phyloP scores from a whole-genome alignment of 2,888 invertebrate species.

The Podotricha telesiphe region DNA sequence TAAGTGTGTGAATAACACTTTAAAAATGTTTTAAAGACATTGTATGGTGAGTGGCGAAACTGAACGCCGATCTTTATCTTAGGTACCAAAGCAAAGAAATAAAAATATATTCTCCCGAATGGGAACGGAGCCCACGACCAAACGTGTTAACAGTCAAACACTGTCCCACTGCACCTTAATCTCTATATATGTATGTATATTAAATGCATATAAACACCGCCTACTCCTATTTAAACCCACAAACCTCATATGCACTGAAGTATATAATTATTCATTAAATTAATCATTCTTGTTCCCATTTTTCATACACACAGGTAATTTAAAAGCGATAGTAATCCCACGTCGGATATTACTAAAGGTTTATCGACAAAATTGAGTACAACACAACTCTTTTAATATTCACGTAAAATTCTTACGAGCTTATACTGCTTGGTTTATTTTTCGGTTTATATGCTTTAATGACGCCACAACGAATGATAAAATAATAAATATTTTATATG shows the following conservation, averaged over 20 bases:
- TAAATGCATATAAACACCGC: no score
- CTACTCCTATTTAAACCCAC: no score
- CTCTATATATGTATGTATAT: no score
- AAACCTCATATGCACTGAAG: not conserved
- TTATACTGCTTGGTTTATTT: slow-evolving; percentile 26
- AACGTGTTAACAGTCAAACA: no score
- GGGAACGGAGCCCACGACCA: no score
- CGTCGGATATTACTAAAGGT: slow-evolving; percentile 27
- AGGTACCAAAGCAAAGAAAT: no score
- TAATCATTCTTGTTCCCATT: not conserved
- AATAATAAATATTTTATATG: slow-evolving; percentile 25
- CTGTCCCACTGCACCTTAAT: no score
- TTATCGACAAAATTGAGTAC: slow-evolving; percentile 34
- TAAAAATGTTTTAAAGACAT: no score
- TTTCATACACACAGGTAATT: slow-evolving; percentile 11
- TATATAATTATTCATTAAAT: not conserved
- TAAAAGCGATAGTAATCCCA: slow-evolving; percentile 29
- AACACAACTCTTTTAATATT: slow-evolving; percentile 38
- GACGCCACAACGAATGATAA: slow-evolving; percentile 22
- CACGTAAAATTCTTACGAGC: slow-evolving; percentile 36
- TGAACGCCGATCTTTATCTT: no score
- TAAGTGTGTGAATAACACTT: no score
- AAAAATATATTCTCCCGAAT: no score
- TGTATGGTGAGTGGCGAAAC: no score
- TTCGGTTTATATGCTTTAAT: slow-evolving; percentile 21